Conservation (phyloP, 2,888 invertebrate species). For the Acleris emargana region DNA sequence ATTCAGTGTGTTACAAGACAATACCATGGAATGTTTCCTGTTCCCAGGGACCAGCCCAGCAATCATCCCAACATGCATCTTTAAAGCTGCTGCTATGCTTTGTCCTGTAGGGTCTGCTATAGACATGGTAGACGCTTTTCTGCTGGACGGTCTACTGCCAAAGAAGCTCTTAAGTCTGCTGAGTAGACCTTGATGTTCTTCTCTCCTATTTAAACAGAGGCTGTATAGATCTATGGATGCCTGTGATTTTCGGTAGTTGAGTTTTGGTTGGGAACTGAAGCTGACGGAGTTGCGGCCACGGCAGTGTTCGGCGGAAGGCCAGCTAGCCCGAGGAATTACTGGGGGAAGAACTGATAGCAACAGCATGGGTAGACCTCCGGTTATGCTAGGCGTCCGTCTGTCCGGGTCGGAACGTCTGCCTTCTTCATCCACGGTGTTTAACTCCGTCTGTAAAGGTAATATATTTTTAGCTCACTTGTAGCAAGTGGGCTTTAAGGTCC, state of each 20-base stretch:
- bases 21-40: conserved; percentile 82
- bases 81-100: conserved; percentile 87
- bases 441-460: conserved; percentile 65
- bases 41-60: conserved; percentile 87
- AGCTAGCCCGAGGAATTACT: conserved; percentile 89
- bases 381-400: conserved; percentile 85
- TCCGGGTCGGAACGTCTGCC: conserved; percentile 50
- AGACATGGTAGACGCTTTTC: conserved; percentile 87
- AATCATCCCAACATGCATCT: conserved; percentile 88
- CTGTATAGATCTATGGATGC: conserved; percentile 85
- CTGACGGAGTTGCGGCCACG: conserved; percentile 85
- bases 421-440: conserved; percentile 77
- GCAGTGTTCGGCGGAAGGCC: conserved; percentile 89
- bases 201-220: conserved; percentile 82
- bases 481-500: background rate
- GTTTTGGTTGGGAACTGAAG: conserved; percentile 86
- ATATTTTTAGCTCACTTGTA: too few relatives aligned
- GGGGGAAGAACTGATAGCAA: conserved; percentile 89
- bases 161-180: conserved; percentile 85
- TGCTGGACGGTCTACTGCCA: conserved; percentile 85
- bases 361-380: conserved; percentile 87
- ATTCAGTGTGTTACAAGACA: conserved; percentile 85
- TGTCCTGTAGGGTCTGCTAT: conserved; percentile 83
- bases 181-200: conserved; percentile 81
- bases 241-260: conserved; percentile 82